phyloP scores from a whole-genome alignment of 2,113 vertebrate species.

The Rattus norvegicus region DNA sequence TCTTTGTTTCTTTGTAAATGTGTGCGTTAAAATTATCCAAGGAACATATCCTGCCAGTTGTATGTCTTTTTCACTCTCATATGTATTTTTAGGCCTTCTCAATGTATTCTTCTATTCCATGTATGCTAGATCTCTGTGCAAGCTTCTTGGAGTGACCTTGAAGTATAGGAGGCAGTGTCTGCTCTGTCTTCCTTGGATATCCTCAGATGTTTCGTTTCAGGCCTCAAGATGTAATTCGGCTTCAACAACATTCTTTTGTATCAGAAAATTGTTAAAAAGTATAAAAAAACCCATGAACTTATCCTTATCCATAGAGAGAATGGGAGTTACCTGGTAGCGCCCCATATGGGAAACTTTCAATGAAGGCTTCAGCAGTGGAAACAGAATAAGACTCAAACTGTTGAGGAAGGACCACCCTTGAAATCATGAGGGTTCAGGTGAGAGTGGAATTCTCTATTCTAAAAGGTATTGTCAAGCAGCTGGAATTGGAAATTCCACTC shows the following conservation, averaged over 20 bases:
- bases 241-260: conserved; percentile 23
- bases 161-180: not conserved
- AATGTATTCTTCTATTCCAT: not conserved
- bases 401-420: not conserved
- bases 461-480: not conserved
- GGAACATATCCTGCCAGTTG: not conserved
- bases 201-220: not conserved
- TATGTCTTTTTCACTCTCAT: not conserved
- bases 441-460: not conserved
- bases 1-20: not conserved
- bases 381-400: not conserved
- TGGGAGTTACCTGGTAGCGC: not conserved
- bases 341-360: not conserved
- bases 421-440: not conserved
- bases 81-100: not conserved
- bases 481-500: not conserved
- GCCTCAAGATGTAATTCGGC: not conserved
- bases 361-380: not conserved
- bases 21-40: not conserved
- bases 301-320: not conserved
- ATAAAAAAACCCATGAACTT: not conserved
- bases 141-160: not conserved
- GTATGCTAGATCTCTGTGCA: not conserved
- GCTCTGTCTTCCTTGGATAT: not conserved
- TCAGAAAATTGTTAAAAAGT: not conserved